These are phyloP conservation scores for Chloroceryle inda DNA, from an alignment of 2,797 vertebrate genomes.

Conservation along the genomic window DNA sequence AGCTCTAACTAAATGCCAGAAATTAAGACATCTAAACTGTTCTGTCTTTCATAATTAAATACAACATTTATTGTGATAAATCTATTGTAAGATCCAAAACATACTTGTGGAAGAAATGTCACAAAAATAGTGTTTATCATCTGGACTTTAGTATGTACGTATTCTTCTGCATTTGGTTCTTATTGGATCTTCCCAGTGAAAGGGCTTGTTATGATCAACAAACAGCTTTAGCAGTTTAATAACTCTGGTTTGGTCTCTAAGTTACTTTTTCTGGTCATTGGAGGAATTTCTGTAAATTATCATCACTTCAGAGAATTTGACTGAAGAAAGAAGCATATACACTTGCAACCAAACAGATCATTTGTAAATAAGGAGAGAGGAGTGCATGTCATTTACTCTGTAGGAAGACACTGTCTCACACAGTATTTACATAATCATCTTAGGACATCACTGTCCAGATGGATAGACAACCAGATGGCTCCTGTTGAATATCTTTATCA, in stretches of 20 bases:
- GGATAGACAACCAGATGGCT: neutral
- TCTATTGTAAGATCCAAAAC: neutral
- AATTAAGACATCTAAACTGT: neutral
- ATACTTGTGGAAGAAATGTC: neutral
- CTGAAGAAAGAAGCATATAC: neutral
- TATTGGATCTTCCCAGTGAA: neutral
- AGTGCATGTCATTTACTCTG: neutral
- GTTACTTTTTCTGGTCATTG: neutral
- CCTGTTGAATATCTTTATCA: neutral
- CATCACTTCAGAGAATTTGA: neutral
- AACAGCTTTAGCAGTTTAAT: neutral
- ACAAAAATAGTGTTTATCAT: neutral
- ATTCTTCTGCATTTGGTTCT: neutral
- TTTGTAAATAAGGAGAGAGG: neutral
- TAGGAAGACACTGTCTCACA: neutral
- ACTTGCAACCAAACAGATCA: neutral
- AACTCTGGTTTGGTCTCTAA: neutral
- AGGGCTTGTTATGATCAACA: neutral
- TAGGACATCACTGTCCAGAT: neutral
- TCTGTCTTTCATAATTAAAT: neutral
- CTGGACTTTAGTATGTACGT: neutral
- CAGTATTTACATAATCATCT: neutral
- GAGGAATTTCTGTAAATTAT: neutral
- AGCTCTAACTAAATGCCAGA: neutral
- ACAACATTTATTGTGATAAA: neutral